phyloP scores from a whole-genome alignment of 2,888 invertebrate species.

The Chelonus formosanus region DNA sequence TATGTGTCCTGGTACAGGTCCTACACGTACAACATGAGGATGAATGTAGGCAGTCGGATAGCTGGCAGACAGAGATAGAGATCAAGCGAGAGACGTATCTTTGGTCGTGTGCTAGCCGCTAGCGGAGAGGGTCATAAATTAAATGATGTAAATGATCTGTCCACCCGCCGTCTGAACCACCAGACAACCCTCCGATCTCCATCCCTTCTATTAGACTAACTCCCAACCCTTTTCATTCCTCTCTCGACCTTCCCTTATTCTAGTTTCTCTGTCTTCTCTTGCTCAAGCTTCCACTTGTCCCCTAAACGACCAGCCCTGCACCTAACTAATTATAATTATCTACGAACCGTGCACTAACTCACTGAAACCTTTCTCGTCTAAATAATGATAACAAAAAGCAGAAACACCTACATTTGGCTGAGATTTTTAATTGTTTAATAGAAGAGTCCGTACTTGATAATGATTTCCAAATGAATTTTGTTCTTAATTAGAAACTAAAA shows the following conservation, averaged over 20 bases:
- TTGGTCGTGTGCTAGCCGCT: slow-evolving; percentile 37
- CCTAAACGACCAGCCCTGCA: slow-evolving; percentile 21
- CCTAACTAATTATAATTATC: slow-evolving; percentile 32
- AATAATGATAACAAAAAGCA: too few relatives aligned
- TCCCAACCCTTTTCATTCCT: slow-evolving; percentile 25
- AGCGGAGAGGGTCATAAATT: slow-evolving; percentile 62
- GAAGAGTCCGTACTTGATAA: too few relatives aligned
- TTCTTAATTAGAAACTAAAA: too few relatives aligned
- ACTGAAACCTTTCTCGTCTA: too few relatives aligned
- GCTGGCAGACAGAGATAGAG: slow-evolving; percentile 14
- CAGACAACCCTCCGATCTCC: slow-evolving; percentile 46
- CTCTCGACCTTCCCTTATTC: slow-evolving; percentile 29
- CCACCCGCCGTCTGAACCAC: slow-evolving; percentile 58
- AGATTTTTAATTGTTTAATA: too few relatives aligned
- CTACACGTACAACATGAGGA: slow-evolving; percentile 26
- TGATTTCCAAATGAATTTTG: too few relatives aligned
- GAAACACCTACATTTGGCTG: too few relatives aligned
- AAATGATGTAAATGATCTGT: slow-evolving; percentile 65
- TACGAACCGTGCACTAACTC: background rate
- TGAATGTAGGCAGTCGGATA: slow-evolving; percentile 1
- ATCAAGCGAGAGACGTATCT: slow-evolving; percentile 29
- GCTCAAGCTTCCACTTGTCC: slow-evolving; percentile 15
- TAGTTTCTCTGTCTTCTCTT: slow-evolving; percentile 22
- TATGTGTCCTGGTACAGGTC: slow-evolving; percentile 47
- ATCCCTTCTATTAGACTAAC: slow-evolving; percentile 25